phyloP scores from a whole-genome alignment of 35 echinoderm and acorn worm species.

The Heliocidaris tuberculata region DNA sequence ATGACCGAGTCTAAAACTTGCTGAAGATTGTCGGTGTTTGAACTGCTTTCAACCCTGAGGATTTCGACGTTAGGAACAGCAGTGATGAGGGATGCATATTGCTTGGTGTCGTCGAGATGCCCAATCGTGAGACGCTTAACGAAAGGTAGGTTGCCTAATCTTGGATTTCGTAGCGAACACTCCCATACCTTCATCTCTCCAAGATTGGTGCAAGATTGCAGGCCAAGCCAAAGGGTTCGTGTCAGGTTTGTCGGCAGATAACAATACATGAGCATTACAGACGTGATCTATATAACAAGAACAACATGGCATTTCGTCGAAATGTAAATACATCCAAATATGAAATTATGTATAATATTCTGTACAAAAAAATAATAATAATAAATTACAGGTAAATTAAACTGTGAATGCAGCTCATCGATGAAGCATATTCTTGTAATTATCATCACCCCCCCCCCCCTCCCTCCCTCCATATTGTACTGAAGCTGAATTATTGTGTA shows the following conservation, averaged over 20 bases:
- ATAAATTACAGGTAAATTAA: no score
- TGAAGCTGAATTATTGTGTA: no score
- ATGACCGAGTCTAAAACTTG: neutral
- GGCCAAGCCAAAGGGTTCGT: neutral
- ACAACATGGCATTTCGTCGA: neutral
- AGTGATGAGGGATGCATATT: neutral
- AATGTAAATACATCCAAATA: no score
- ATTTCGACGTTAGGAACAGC: neutral
- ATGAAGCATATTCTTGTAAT: no score
- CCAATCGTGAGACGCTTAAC: neutral
- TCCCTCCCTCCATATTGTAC: no score
- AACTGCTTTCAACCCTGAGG: neutral
- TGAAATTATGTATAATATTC: no score
- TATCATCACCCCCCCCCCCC: no score
- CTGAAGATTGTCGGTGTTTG: constrained; percentile 4
- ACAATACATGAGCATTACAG: neutral
- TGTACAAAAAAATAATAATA: no score
- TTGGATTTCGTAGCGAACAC: neutral
- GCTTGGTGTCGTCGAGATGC: neutral
- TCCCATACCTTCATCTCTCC: constrained; percentile 26
- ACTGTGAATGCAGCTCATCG: no score
- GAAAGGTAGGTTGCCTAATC: neutral
- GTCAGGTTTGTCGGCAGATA: neutral
- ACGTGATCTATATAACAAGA: neutral
- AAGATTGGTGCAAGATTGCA: neutral